These are phyloP conservation scores for Sebastes minor DNA, from an alignment of 2,797 vertebrate genomes.

Conservation along the genomic window DNA sequence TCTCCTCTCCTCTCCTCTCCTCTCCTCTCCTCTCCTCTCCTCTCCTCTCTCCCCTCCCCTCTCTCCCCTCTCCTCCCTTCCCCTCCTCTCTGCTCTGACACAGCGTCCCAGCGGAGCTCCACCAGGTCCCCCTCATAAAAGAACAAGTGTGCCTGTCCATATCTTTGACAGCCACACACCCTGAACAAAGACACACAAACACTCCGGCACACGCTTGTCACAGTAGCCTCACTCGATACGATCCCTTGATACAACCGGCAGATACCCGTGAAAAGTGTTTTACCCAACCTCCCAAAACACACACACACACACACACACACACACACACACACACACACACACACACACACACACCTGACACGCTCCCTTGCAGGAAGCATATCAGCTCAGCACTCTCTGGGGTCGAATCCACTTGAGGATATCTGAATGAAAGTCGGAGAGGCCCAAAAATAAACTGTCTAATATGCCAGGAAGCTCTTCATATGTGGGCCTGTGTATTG, in stretches of 20 bases:
- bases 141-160: slow-evolving; percentile 60
- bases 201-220: slow-evolving; percentile 38
- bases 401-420: slow-evolving; percentile 48
- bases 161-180: slow-evolving; percentile 58
- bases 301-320: not conserved
- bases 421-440: slow-evolving; percentile 33
- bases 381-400: slow-evolving; percentile 27
- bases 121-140: slow-evolving; percentile 56
- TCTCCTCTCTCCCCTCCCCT: too few relatives aligned
- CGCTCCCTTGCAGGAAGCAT: slow-evolving; percentile 16
- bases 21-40: not conserved
- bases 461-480: slow-evolving; percentile 36
- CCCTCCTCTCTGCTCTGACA: slow-evolving; percentile 30
- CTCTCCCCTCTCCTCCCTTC: not conserved
- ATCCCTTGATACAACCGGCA: slow-evolving; percentile 43
- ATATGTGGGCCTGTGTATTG: not conserved
- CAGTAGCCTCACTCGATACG: slow-evolving; percentile 35
- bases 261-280: slow-evolving; percentile 33
- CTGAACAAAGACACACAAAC: slow-evolving; percentile 39
- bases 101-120: slow-evolving; percentile 40
- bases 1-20: not conserved
- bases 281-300: slow-evolving; percentile 2
- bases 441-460: slow-evolving; percentile 45
- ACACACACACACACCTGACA: slow-evolving; percentile 26
- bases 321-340: not conserved